Evolutionary conservation across 2,888 invertebrate genomes (phyloP), one percentile per base, ranked within the genome.

Genomic region (Ganaspis brasiliensis): DNA sequence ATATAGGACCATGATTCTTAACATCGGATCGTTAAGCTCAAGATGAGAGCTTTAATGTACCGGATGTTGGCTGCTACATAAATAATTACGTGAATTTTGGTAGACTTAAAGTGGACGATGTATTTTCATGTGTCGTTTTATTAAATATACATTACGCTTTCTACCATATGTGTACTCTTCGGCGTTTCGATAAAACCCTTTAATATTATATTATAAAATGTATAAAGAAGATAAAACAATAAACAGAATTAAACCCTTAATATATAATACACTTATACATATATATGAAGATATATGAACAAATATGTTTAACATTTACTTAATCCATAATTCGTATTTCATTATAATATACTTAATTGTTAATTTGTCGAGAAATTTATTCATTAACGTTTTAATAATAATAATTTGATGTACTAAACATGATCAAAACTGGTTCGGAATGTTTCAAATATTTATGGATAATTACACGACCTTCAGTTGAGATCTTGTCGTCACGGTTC

Each of bases 61-160:
- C 37, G 40, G 6, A 40, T 19, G 12, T 40, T 37, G 40, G 16
- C 2, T 63, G 37, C 4, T 16, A 37, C 12, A 21, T 40, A 40
- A 63, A 21, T 63, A 63, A 63, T 63, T 63, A 40, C 8, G 2
- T 6, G 63, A 19, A 19, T 21, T 37, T 19, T 52, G 16, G 19
- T 16, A 16, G 16, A 52, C 52, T 52, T 52, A 52, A 52, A 52
- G 52, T 52, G 52, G 52, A 52, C 52, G 52, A 52, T 40, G 40
- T 5, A 8, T 14, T 37, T 21, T 21, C 40, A 37, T 21, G 14
- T 14, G 12, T 40, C 4, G 16, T 4, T 12, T 12, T 37, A 63
- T 40, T 40, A 63, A 19, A 40, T 40, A 14, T 21, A 63, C 8
- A 63, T 63, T 14, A 0, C 6, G 19, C 19, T 16, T 19, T 52